A percentile compares a stretch with the other conserved stretches of the same genome.
Evolutionary conservation across 1,140 invertebrate genomes (phyloP).

Genomic region (Magallana angulata): DNA sequence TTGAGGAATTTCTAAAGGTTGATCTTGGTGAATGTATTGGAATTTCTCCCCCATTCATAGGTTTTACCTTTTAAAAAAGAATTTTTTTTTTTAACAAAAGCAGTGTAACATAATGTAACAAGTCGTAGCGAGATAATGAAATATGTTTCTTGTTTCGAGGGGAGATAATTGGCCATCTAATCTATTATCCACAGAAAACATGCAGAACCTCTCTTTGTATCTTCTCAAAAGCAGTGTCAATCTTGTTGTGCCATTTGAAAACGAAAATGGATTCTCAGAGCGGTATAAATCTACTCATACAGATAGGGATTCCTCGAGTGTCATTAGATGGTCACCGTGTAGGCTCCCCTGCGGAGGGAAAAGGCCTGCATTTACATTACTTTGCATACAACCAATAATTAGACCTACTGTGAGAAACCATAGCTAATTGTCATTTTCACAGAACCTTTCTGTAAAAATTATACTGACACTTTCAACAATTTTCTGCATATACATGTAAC

Average conservation of each 20-base stretch:
- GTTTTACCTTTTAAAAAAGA: not conserved
- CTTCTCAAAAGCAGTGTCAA: not conserved
- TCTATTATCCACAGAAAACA: not conserved
- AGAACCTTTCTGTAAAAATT: no score
- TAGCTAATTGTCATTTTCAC: not conserved
- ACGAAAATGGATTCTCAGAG: not conserved
- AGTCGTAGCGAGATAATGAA: not conserved
- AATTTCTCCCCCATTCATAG: not conserved
- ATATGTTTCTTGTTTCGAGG: constrained; percentile 7
- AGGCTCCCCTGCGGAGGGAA: not conserved
- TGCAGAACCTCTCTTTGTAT: not conserved
- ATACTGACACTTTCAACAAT: no score
- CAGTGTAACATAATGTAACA: constrained; percentile 11
- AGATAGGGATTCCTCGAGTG: not conserved
- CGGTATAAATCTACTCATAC: not conserved
- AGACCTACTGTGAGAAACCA: not conserved
- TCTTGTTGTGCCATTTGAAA: not conserved
- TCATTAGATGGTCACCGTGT: not conserved
- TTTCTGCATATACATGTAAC: no score
- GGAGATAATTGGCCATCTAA: not conserved
- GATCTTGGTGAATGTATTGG: not conserved
- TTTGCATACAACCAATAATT: not conserved
- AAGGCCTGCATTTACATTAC: not conserved
- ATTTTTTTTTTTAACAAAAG: not conserved
- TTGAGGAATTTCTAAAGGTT: not conserved